These are phyloP conservation scores for Echinometra lucunter DNA, from an alignment of 53 echinoderm and acorn worm species.

Conservation along the genomic window DNA sequence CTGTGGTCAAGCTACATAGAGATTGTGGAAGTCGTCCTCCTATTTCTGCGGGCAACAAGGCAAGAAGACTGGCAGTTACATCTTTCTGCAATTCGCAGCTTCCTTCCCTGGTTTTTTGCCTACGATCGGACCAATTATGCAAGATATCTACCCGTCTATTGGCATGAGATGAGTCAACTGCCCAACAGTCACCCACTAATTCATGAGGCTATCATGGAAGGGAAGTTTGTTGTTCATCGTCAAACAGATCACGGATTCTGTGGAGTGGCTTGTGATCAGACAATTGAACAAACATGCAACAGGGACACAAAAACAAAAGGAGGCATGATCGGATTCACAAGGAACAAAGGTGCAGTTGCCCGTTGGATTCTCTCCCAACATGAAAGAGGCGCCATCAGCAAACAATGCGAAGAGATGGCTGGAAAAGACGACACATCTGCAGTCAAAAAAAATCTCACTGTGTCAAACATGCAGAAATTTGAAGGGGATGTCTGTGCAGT, in stretches of 20 bases:
- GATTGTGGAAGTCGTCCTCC: conserved; percentile 76
- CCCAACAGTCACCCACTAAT: conserved; percentile 69
- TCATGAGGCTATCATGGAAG: conserved; percentile 44
- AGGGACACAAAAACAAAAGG: conserved; percentile 73
- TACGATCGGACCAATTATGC: conserved; percentile 81
- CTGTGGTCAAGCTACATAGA: conserved; percentile 81
- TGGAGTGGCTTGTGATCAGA: conserved; percentile 72
- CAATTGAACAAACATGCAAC: conserved; percentile 72
- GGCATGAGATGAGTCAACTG: conserved; percentile 73
- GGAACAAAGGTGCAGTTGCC: conserved; percentile 75
- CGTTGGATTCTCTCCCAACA: conserved; percentile 78
- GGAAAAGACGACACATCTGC: conserved; percentile 62
- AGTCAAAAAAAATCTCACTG: conserved; percentile 59
- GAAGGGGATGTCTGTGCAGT: conserved; percentile 61
- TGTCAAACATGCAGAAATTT: conserved; percentile 54
- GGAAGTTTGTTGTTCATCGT: conserved; percentile 71
- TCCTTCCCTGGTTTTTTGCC: conserved; percentile 89
- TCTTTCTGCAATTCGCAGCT: conserved; percentile 70
- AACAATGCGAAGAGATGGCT: conserved; percentile 76
- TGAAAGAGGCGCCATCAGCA: conserved; percentile 67
- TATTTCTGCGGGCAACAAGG: conserved; percentile 71
- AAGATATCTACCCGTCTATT: conserved; percentile 73
- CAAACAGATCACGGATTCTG: conserved; percentile 72
- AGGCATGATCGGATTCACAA: conserved; percentile 76
- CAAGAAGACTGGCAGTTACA: conserved; percentile 80